Conservation (phyloP, 2,888 invertebrate genomes). For the Thereva unica region DNA sequence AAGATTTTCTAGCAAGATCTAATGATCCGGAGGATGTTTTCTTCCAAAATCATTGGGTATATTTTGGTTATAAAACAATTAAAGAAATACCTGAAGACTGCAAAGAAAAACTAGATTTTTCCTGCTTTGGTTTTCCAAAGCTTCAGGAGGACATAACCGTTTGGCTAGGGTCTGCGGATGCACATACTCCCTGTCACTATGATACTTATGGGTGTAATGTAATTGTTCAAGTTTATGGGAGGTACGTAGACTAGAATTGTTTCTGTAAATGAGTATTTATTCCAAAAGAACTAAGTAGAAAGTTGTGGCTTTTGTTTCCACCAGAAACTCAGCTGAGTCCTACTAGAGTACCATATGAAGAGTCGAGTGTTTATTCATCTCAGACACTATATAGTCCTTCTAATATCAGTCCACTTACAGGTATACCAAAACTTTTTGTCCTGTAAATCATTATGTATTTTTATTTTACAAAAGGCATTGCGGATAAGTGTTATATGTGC, state of each 20-base stretch:
- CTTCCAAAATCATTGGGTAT: constrained; percentile 51
- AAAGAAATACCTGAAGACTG: constrained; percentile 48
- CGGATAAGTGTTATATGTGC: constrained; percentile 63
- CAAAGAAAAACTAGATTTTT: constrained; percentile 65
- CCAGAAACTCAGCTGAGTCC: constrained; percentile 75
- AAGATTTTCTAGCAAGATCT: constrained; percentile 60
- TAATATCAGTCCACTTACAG: constrained; percentile 59
- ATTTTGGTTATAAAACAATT: constrained; percentile 51
- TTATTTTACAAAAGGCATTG: constrained; percentile 43
- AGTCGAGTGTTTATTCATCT: constrained; percentile 89
- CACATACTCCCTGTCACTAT: constrained; percentile 92
- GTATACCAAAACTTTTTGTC: constrained; percentile 46
- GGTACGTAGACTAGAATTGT: constrained; percentile 59
- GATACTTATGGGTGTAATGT: constrained; percentile 95
- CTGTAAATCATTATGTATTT: not conserved
- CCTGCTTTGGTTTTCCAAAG: constrained; percentile 71
- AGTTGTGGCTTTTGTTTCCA: constrained; percentile 90
- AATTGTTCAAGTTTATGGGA: constrained; percentile 85
- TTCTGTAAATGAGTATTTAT: not conserved
- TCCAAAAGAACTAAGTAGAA: constrained; percentile 61
- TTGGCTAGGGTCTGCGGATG: constrained; percentile 85
- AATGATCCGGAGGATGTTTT: constrained; percentile 40
- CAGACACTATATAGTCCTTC: constrained; percentile 77
- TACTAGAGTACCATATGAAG: constrained; percentile 92
- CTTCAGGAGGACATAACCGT: constrained; percentile 73